Evolutionary conservation across 2,888 invertebrate species (phyloP), one percentile per base, ranked within the genome.

Genomic region (Troides aeacus): DNA sequence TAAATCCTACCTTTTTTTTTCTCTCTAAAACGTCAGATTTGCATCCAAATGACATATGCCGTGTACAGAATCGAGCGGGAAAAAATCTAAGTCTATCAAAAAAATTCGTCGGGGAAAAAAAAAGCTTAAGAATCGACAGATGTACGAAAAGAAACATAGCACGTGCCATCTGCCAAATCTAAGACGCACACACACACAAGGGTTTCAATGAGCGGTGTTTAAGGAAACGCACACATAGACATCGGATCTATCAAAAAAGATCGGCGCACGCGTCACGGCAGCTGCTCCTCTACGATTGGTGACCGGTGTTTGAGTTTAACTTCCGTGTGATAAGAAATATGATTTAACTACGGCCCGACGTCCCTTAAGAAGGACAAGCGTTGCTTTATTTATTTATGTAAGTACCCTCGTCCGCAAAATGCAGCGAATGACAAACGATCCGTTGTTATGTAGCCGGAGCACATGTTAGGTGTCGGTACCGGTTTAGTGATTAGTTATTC

Each of bases 81-180:
- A 74, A 77, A 82, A 81, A 79, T 73, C 73, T 62, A 76, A 77
- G 79, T 78, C 75, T 79, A 78, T 79, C 82, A 85, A 86, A 88
- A 91, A 88, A 86, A 81, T 78, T 59, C 39, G 18, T 23, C 30
- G 71, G 79, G 82, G 3, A 87, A 88, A 91, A 83, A 88, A 91
- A 90, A 84, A 80, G 79, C 77, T 77, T 75, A 82, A 87, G 87
- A 78, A 84, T 77, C 89, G 92, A 87, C 92, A 92, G 92, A 90
- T 92, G 92, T 84, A 88, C 84, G 81, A 79, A 87, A 89, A 89
- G 87, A 86, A 88, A 84, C 84, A 79, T 80, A 87, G 92, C 92
- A 90, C 92, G 92, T 92, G 92, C 92, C 92, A 91, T 92, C 92
- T 92, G 92, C 92, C 89, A 92, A 92, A 92, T 90, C 90, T 80